Percentiles rank a stretch among this genome's conserved stretches.
phyloP scores from a whole-genome alignment of 2,797 vertebrate species.

The Rousettus madagascariensis region DNA sequence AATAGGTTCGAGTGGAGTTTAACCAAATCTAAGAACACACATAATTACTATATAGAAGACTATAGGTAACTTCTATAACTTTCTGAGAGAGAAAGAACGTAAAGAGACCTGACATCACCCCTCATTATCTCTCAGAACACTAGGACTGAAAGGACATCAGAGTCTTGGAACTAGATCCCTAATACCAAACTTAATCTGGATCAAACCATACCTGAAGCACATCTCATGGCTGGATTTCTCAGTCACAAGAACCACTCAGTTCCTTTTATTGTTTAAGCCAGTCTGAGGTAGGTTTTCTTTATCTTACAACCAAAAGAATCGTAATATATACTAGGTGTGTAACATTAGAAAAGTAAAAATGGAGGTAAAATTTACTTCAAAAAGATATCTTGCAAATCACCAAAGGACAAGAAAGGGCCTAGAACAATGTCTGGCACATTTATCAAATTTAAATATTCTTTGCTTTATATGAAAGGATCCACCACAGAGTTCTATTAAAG shows the following conservation, averaged over 20 bases:
- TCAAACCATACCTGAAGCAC: background rate
- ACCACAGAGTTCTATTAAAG: background rate
- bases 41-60: background rate
- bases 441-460: background rate
- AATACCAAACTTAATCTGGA: background rate
- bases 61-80: background rate
- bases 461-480: background rate
- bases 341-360: background rate
- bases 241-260: background rate
- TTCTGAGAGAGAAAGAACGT: background rate
- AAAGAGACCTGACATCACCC: background rate
- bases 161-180: background rate
- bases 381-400: background rate
- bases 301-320: background rate
- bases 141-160: background rate
- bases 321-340: background rate
- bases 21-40: background rate
- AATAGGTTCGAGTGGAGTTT: background rate
- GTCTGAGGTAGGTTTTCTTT: background rate
- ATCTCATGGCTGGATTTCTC: background rate
- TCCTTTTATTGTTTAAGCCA: background rate
- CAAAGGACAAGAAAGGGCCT: background rate
- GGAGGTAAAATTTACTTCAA: background rate
- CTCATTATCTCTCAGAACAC: background rate
- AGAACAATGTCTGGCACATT: background rate